Percentiles rank a stretch among this genome's conserved stretches.
phyloP scores from a whole-genome alignment of 2,113 vertebrate species.

The Rhabdornis inornatus region DNA sequence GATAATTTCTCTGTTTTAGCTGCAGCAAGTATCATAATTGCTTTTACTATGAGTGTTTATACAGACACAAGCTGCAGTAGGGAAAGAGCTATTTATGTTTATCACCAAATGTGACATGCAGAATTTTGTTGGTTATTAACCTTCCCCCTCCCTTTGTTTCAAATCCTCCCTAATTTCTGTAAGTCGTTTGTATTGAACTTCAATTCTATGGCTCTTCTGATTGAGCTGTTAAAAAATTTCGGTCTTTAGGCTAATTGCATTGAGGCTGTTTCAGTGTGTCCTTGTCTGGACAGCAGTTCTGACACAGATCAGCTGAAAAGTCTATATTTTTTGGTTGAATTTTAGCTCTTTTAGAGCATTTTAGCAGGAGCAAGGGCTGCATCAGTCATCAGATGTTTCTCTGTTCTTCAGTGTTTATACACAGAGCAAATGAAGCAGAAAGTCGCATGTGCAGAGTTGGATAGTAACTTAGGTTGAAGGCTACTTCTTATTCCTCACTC shows the following conservation, averaged over 20 bases:
- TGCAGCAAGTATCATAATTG: neutral
- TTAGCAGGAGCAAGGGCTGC: neutral
- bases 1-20: constrained; percentile 15
- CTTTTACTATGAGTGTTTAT: neutral
- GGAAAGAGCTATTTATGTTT: constrained; percentile 4
- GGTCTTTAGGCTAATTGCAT: neutral
- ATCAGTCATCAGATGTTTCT: neutral
- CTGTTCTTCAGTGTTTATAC: neutral
- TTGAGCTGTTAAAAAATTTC: neutral
- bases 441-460: neutral
- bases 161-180: neutral
- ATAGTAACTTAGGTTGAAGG: neutral
- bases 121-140: neutral
- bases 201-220: neutral
- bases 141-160: neutral
- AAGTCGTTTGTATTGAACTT: neutral
- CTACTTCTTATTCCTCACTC: neutral
- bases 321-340: neutral
- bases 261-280: neutral
- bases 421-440: neutral
- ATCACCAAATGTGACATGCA: neutral
- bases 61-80: neutral
- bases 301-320: neutral
- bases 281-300: neutral
- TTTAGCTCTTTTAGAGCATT: neutral